Evolutionary conservation across 2,888 invertebrate species (phyloP).

Genomic region (Unio delphinus): DNA sequence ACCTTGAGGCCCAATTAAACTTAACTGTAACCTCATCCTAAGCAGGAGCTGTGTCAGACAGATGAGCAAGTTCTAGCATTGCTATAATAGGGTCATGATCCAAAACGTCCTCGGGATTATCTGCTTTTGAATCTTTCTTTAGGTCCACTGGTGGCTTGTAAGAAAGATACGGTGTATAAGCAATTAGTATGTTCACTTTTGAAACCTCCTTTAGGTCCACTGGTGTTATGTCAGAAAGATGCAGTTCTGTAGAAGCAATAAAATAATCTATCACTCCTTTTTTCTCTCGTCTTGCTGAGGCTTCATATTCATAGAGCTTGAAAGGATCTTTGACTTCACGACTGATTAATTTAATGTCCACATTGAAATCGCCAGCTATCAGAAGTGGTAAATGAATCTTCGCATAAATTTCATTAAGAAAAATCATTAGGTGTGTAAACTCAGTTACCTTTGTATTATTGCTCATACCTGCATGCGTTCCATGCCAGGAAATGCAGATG

Average conservation of each 20-base stretch:
- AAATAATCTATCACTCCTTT: slow-evolving; percentile 19
- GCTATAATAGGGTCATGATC: slow-evolving; percentile 19
- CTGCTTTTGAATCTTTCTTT: too few relatives aligned
- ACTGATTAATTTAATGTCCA: slow-evolving; percentile 6
- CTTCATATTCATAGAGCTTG: slow-evolving; percentile 18
- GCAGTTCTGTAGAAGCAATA: slow-evolving; percentile 20
- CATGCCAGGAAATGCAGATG: slow-evolving; percentile 32
- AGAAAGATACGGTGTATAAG: too few relatives aligned
- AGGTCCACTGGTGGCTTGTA: too few relatives aligned
- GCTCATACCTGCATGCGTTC: slow-evolving; percentile 7
- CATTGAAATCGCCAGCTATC: slow-evolving; percentile 23
- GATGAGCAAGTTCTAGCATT: too few relatives aligned
- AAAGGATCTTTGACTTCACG: slow-evolving; percentile 12
- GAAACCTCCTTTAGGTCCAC: slow-evolving; percentile 16
- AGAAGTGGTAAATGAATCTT: slow-evolving; percentile 15
- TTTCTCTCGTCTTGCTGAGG: slow-evolving; percentile 16
- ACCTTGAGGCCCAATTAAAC: too few relatives aligned
- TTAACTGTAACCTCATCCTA: too few relatives aligned
- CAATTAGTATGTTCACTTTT: not conserved
- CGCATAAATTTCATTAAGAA: slow-evolving; percentile 16
- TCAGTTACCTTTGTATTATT: slow-evolving; percentile 12
- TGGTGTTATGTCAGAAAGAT: slow-evolving; percentile 12
- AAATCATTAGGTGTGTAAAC: slow-evolving; percentile 23
- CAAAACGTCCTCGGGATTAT: slow-evolving; percentile 1
- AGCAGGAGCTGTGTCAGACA: too few relatives aligned